These are phyloP conservation scores for Colletes gigas DNA, from an alignment of 1,140 invertebrate species.

Conservation along the genomic window DNA sequence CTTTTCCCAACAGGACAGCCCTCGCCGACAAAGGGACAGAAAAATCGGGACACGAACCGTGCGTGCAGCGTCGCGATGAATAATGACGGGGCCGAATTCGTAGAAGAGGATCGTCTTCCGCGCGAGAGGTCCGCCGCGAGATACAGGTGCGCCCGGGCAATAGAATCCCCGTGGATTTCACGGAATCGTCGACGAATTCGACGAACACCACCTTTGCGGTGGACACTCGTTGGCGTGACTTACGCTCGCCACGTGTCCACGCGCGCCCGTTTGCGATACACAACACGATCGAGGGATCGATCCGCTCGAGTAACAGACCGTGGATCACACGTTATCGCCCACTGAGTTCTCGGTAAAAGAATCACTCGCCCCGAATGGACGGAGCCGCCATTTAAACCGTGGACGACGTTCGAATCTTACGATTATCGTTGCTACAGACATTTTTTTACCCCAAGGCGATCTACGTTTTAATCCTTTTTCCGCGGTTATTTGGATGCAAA, in stretches of 20 bases:
- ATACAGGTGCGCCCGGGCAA: conserved; percentile 25
- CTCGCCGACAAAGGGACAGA: not conserved
- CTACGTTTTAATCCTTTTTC: too few species aligned
- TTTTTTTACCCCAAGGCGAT: too few species aligned
- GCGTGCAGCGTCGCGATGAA: conserved; percentile 17
- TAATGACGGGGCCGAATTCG: conserved; percentile 40
- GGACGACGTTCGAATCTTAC: too few species aligned
- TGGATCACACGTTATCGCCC: conserved; percentile 37
- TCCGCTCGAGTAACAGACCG: conserved; percentile 13
- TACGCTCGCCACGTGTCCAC: conserved; percentile 30
- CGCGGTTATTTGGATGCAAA: too few species aligned
- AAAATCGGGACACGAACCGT: not conserved
- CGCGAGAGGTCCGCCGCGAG: conserved; percentile 25
- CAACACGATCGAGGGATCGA: conserved; percentile 15
- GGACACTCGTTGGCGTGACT: conserved; percentile 31
- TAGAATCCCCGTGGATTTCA: conserved; percentile 32
- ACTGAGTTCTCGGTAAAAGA: conserved; percentile 40
- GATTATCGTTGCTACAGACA: too few species aligned
- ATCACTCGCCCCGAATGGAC: not conserved
- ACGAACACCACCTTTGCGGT: conserved; percentile 36
- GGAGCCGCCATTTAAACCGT: too few species aligned
- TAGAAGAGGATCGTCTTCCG: conserved; percentile 35
- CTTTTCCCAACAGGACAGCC: not conserved
- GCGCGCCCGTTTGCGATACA: conserved; percentile 11
- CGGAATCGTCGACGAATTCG: conserved; percentile 43